Percentiles rank a stretch among this genome's conserved stretches.
Evolutionary conservation across 2,888 invertebrate species (phyloP).

Genomic region (Linyphia triangularis): DNA sequence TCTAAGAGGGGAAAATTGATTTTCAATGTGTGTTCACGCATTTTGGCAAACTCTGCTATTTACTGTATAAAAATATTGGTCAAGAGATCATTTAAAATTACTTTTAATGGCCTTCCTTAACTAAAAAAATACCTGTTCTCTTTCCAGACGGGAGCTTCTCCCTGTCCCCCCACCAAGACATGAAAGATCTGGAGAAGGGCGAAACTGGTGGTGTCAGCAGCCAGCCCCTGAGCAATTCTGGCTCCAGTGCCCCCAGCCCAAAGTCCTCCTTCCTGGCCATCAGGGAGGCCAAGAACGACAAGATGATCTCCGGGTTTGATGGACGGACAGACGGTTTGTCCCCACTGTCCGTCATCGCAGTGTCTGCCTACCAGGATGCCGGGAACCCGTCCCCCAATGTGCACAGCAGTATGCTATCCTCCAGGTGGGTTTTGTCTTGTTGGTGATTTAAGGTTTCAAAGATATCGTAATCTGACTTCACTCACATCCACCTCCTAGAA

Average conservation of each 20-base stretch:
- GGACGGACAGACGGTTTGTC: slow-evolving; percentile 70
- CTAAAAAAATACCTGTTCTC: too few relatives aligned
- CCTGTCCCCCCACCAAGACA: slow-evolving; percentile 71
- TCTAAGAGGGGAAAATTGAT: too few relatives aligned
- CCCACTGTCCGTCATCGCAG: slow-evolving; percentile 76
- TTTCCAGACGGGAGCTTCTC: slow-evolving; percentile 69
- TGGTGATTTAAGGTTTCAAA: too few relatives aligned
- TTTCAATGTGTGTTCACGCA: too few relatives aligned
- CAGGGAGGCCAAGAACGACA: slow-evolving; percentile 74
- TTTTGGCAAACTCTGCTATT: too few relatives aligned
- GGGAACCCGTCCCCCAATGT: slow-evolving; percentile 79
- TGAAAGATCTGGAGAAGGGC: slow-evolving; percentile 67
- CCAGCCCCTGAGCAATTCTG: slow-evolving; percentile 62
- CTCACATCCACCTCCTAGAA: too few relatives aligned
- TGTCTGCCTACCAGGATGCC: slow-evolving; percentile 78
- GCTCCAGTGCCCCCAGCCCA: slow-evolving; percentile 72
- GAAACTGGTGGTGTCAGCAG: slow-evolving; percentile 56
- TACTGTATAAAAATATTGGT: too few relatives aligned
- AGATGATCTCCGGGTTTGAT: slow-evolving; percentile 74
- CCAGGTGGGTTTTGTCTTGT: too few relatives aligned
- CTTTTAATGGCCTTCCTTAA: too few relatives aligned
- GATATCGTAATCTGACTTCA: too few relatives aligned
- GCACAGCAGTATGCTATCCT: slow-evolving; percentile 74
- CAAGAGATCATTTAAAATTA: too few relatives aligned
- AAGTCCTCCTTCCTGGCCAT: slow-evolving; percentile 75